Evolutionary conservation across 2,888 invertebrate species (phyloP).

Genomic region (Drosophila atripex): DNA sequence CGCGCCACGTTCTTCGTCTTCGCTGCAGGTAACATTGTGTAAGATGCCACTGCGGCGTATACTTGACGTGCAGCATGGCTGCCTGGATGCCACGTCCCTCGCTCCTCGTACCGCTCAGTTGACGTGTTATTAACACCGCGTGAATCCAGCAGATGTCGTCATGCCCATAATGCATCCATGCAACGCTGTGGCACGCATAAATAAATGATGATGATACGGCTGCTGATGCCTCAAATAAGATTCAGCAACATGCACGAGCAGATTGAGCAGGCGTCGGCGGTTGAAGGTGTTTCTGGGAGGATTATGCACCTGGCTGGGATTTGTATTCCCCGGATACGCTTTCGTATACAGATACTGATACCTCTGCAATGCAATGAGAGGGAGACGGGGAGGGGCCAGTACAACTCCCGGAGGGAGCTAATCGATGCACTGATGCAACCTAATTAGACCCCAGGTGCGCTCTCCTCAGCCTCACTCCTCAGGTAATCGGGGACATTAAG

Average conservation of each 20-base stretch:
- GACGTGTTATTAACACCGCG: slow-evolving; percentile 75
- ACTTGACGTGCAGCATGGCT: slow-evolving; percentile 51
- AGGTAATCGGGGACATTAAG: not conserved
- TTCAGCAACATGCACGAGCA: slow-evolving; percentile 55
- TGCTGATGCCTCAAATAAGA: slow-evolving; percentile 62
- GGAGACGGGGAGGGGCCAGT: not conserved
- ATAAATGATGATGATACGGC: slow-evolving; percentile 68
- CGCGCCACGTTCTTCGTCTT: slow-evolving; percentile 1
- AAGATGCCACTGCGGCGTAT: slow-evolving; percentile 60
- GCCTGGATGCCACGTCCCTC: slow-evolving; percentile 12
- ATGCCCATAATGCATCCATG: slow-evolving; percentile 45
- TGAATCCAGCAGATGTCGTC: slow-evolving; percentile 69
- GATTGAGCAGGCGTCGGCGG: slow-evolving; percentile 8
- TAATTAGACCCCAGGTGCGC: slow-evolving; percentile 23
- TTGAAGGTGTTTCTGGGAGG: slow-evolving; percentile 19
- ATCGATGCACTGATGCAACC: slow-evolving; percentile 25
- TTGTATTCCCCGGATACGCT: not conserved
- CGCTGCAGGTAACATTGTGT: slow-evolving; percentile 37
- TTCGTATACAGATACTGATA: not conserved
- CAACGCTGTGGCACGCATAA: slow-evolving; percentile 65
- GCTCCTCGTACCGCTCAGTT: slow-evolving; percentile 22
- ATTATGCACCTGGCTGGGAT: slow-evolving; percentile 16
- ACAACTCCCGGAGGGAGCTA: slow-evolving; percentile 12
- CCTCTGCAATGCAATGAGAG: not conserved
- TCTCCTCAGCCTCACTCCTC: not conserved